Percentiles rank a stretch among this genome's conserved stretches.
phyloP scores from a whole-genome alignment of 2,888 invertebrate genomes.

The Podotricha telesiphe region DNA sequence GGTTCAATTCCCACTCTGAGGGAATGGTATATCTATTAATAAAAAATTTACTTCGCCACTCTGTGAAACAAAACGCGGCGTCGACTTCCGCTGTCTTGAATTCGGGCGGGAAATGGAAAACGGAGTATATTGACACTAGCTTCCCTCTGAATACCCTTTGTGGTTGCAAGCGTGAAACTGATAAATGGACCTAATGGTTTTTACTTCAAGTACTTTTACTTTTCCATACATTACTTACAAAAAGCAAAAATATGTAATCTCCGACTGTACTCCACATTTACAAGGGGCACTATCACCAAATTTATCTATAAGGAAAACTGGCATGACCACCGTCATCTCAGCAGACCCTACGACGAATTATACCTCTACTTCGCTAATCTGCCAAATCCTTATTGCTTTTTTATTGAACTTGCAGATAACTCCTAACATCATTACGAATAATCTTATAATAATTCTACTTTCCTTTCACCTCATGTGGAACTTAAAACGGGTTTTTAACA shows the following conservation, averaged over 20 bases:
- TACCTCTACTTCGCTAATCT: conserved; percentile 41
- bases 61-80: no score
- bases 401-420: conserved; percentile 39
- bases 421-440: conserved; percentile 25
- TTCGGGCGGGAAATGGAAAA: not conserved
- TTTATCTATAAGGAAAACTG: conserved; percentile 41
- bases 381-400: conserved; percentile 44
- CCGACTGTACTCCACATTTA: not conserved
- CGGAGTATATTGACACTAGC: not conserved
- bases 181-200: no score
- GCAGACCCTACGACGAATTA: conserved; percentile 38
- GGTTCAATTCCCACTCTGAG: no score
- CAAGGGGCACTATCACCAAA: conserved; percentile 34
- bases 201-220: not conserved
- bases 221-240: no score
- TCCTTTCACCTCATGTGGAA: no score
- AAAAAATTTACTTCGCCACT: no score
- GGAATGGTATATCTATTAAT: no score
- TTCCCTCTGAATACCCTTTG: not conserved
- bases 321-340: conserved; percentile 37
- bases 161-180: no score
- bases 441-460: not conserved
- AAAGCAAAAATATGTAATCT: conserved; percentile 3
- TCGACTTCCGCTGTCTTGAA: not conserved
- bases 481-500: no score